Percentiles rank a stretch among this genome's conserved stretches.
phyloP scores from a whole-genome alignment of 2,797 vertebrate species.

The Amblyraja radiata region DNA sequence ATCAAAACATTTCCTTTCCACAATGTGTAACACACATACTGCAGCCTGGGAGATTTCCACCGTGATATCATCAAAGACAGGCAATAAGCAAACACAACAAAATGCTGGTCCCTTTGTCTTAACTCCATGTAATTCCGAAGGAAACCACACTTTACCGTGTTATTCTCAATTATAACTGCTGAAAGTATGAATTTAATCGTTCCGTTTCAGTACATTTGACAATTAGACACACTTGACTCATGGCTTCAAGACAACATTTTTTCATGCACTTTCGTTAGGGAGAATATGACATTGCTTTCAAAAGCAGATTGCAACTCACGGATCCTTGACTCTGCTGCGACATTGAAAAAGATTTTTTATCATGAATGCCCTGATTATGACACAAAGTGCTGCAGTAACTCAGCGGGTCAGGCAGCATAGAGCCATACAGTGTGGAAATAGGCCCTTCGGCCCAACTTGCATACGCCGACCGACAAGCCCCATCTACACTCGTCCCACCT shows the following conservation, averaged over 20 bases:
- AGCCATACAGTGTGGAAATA: no score
- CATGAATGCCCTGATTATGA: not conserved
- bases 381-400: no score
- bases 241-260: not conserved
- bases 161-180: not conserved
- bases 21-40: not conserved
- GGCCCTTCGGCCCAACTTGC: no score
- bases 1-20: not conserved
- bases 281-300: not conserved
- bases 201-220: no score
- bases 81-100: not conserved
- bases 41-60: no score
- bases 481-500: no score
- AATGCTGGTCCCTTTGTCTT: not conserved
- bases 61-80: not conserved
- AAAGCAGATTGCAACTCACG: not conserved
- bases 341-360: not conserved
- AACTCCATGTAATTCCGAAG: not conserved
- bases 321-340: not conserved
- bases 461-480: no score
- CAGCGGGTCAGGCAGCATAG: no score
- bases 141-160: not conserved
- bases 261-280: not conserved
- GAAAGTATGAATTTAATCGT: no score
- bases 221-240: no score